These are phyloP conservation scores for Romanogobio albipinnatus DNA, from an alignment of 2,113 vertebrate genomes.

Conservation along the genomic window DNA sequence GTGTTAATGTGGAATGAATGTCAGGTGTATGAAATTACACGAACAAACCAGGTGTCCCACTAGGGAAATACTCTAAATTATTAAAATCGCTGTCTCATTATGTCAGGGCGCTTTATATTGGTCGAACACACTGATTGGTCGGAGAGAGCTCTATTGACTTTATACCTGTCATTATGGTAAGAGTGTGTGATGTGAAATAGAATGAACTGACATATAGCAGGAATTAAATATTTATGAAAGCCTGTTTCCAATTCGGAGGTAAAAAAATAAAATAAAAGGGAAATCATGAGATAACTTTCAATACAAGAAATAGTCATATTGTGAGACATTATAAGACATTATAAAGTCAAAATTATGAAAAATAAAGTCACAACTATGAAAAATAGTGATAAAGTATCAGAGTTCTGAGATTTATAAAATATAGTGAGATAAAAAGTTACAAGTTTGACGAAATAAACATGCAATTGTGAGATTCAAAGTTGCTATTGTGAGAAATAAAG, in stretches of 20 bases:
- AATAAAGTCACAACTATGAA: neutral
- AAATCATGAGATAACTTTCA: no score
- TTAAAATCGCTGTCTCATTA: slow-evolving; percentile 55
- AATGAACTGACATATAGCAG: neutral
- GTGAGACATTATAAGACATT: neutral
- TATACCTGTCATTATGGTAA: slow-evolving; percentile 39
- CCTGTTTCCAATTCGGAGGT: neutral
- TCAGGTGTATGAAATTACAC: slow-evolving; percentile 49
- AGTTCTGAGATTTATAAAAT: no score
- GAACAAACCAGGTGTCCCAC: slow-evolving; percentile 48
- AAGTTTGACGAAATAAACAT: neutral
- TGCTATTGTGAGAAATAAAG: neutral
- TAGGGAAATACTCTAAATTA: slow-evolving; percentile 53
- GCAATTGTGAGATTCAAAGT: neutral
- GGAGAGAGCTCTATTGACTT: slow-evolving; percentile 43
- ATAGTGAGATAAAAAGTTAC: no score
- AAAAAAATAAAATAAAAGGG: neutral
- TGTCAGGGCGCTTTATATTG: slow-evolving; percentile 41
- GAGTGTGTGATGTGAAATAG: slow-evolving; percentile 17
- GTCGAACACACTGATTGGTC: slow-evolving; percentile 42
- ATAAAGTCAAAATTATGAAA: neutral
- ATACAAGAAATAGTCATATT: neutral
- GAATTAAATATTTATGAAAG: neutral
- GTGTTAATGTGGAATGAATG: slow-evolving; percentile 53
- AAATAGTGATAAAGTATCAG: no score